phyloP scores from a whole-genome alignment of 1,140 invertebrate genomes.

The Pseudobourletiella spinata region DNA sequence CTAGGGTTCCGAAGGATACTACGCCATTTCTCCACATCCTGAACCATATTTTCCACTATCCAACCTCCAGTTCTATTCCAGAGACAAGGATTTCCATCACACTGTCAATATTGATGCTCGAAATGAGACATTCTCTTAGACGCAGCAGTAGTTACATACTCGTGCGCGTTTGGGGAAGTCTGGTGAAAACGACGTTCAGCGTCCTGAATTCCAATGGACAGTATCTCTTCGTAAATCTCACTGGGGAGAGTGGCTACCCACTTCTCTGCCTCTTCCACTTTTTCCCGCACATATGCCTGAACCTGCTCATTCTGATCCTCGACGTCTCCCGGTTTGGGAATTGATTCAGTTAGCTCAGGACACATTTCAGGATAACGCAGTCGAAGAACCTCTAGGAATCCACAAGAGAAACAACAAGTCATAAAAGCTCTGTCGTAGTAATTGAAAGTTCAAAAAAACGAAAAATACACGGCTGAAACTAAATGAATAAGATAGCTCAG shows the following conservation, averaged over 20 bases:
- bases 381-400: constrained; percentile 10
- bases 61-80: constrained; percentile 23
- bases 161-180: constrained; percentile 3
- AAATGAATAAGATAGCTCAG: too few relatives aligned
- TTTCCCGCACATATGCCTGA: constrained; percentile 1
- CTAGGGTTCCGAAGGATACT: constrained; percentile 17
- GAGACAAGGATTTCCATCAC: too few relatives aligned
- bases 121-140: too few relatives aligned
- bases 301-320: constrained; percentile 18
- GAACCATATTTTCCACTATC: constrained; percentile 27
- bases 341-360: constrained; percentile 6
- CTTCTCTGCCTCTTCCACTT: constrained; percentile 8
- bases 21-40: constrained; percentile 26
- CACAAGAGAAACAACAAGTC: too few relatives aligned
- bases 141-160: too few relatives aligned
- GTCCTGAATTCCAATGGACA: constrained; percentile 16
- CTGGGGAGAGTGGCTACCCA: constrained; percentile 6
- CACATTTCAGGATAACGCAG: constrained; percentile 22
- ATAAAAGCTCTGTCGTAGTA: too few relatives aligned
- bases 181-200: constrained; percentile 7
- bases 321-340: constrained; percentile 10
- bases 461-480: too few relatives aligned
- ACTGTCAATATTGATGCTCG: too few relatives aligned
- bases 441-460: too few relatives aligned
- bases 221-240: constrained; percentile 23